Evolutionary conservation across 2,888 invertebrate genomes (phyloP), one percentile per base, ranked within the genome.

Genomic region (Sialis fuliginosa): DNA sequence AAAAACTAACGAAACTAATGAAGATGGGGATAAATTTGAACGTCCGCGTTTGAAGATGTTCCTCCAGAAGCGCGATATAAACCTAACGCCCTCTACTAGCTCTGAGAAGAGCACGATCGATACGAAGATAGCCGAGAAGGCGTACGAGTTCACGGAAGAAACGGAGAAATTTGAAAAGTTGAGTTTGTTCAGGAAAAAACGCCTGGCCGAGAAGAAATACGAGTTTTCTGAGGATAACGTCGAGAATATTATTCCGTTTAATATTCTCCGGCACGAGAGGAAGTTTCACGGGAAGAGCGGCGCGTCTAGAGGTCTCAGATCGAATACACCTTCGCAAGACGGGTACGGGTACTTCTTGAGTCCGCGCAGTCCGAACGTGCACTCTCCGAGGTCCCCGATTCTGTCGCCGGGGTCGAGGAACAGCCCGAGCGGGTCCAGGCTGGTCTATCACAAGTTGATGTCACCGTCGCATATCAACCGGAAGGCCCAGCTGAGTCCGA

Each of bases 191-290:
- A 73, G 90, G 6, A 86, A 87, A 60, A 75, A 88, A 46, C 75
- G 89, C 6, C 65, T 90, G 45, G 91, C 91, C 0, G 90, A 91
- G 57, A 91, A 91, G 61, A 90, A 89, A 61, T 91, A 91, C 60
- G 90, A 90, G 59, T 90, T 91, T 59, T 85, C 84, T 0, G 89
- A 88, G 55, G 87, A 87, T 51, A 66, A 66, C 49, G 75, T 73
- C 56, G 77, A 77, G 55, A 77, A 77, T 56, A 77, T 77, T 44
- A 74, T 77, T 37, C 77, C 77, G 40, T 77, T 76, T 58, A 70
- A 77, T 57, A 74, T 75, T n/a, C 60, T 77, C 52, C 63, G 77
- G 9, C 58, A 62, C 5, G 66, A 66, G 52, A 54, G 64, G 4
- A 56, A 62, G 22, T 64, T 58, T 52, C 53, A 62, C 33, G 58